Percentiles rank a stretch among this genome's conserved stretches.
These are phyloP conservation scores for Ethmia dodecea DNA, from an alignment of 2,888 invertebrate genomes.

Conservation along the genomic window DNA sequence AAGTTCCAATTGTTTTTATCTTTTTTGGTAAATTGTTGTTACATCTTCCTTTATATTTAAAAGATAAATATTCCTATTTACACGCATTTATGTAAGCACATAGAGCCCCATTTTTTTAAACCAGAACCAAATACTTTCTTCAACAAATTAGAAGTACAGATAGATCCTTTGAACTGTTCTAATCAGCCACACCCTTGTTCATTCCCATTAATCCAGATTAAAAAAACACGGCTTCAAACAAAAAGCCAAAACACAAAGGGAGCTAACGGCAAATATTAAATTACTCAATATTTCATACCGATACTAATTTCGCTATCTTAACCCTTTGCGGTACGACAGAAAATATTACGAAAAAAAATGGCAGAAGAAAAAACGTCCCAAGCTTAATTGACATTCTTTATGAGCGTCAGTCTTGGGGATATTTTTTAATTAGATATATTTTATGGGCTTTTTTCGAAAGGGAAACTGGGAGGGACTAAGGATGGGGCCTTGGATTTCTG, in stretches of 20 bases:
- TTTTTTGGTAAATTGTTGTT: too few species aligned
- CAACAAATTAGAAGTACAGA: too few species aligned
- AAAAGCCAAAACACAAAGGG: constrained; percentile 28
- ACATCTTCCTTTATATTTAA: too few species aligned
- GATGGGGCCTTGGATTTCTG: too few species aligned
- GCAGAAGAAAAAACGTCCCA: constrained; percentile 63
- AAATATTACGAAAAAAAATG: constrained; percentile 59
- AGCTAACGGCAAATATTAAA: constrained; percentile 62
- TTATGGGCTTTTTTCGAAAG: constrained; percentile 75
- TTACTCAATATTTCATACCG: constrained; percentile 77
- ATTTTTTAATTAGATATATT: constrained; percentile 80
- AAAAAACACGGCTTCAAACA: constrained; percentile 31
- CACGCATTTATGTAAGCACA: too few species aligned
- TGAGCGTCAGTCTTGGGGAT: constrained; percentile 76
- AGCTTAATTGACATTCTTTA: constrained; percentile 78
- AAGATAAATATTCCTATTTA: too few species aligned
- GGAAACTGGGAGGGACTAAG: too few species aligned
- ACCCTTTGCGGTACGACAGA: constrained; percentile 72
- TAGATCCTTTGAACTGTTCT: too few species aligned
- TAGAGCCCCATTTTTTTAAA: too few species aligned
- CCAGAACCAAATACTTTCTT: too few species aligned
- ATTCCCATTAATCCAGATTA: constrained; percentile 34
- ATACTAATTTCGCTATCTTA: constrained; percentile 77
- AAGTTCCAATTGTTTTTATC: too few species aligned
- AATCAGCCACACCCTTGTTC: background rate